These are phyloP conservation scores for Pogonus chalceus DNA, from an alignment of 1,140 invertebrate genomes.

Conservation along the genomic window DNA sequence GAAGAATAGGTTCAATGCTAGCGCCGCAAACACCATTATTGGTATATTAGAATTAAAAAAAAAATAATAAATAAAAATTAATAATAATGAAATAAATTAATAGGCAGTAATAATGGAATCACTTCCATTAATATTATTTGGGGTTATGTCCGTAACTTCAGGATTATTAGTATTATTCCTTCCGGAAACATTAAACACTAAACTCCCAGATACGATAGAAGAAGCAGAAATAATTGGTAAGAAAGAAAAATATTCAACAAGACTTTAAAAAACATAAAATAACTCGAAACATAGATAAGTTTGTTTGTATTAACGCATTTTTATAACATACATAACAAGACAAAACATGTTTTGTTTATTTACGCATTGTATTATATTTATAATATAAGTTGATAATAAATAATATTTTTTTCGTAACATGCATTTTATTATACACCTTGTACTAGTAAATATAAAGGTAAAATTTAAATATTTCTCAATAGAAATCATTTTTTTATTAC, in stretches of 20 bases:
- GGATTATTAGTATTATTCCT: slow-evolving; percentile 48
- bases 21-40: slow-evolving; percentile 59
- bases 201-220: slow-evolving; percentile 56
- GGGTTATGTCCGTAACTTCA: slow-evolving; percentile 48
- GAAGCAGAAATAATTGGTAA: slow-evolving; percentile 52
- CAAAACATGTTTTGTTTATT: too few species aligned
- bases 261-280: too few species aligned
- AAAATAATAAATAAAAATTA: not conserved
- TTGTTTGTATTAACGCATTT: too few species aligned
- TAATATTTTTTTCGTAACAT: too few species aligned
- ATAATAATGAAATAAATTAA: slow-evolving; percentile 15
- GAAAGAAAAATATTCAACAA: slow-evolving; percentile 10
- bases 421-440: too few species aligned
- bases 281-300: too few species aligned
- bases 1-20: slow-evolving; percentile 56
- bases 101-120: slow-evolving; percentile 27
- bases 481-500: too few species aligned
- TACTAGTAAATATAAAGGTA: too few species aligned
- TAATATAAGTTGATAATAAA: too few species aligned
- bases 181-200: slow-evolving; percentile 57
- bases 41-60: slow-evolving; percentile 33
- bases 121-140: slow-evolving; percentile 57
- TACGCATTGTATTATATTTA: too few species aligned
- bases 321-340: too few species aligned
- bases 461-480: too few species aligned